Conservation (phyloP, 2,888 invertebrate species). For the Harmothoe impar region DNA sequence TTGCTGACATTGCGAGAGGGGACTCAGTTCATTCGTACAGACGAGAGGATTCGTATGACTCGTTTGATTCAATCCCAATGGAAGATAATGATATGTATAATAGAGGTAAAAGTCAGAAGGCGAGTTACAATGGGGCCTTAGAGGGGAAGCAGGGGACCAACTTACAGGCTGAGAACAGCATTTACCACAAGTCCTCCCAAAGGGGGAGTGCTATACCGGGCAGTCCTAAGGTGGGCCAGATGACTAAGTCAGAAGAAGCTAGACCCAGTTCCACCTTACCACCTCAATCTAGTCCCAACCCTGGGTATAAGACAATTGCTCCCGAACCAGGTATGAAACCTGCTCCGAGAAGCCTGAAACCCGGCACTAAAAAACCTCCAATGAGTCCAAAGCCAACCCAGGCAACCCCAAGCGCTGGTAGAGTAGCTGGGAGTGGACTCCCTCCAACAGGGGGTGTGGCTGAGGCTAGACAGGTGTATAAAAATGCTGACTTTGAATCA, state of each 20-base stretch:
- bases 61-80: neutral
- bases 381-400: neutral
- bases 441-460: neutral
- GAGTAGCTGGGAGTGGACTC: neutral
- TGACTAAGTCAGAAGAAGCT: neutral
- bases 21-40: neutral
- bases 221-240: neutral
- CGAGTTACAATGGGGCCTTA: neutral
- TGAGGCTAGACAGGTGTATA: slow-evolving; percentile 2
- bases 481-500: neutral
- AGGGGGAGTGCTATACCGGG: neutral
- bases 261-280: neutral
- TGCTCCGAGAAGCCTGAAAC: neutral
- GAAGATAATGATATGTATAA: neutral
- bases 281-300: neutral
- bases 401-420: neutral
- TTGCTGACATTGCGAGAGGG: neutral
- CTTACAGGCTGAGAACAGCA: neutral
- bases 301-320: neutral
- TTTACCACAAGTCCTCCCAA: neutral
- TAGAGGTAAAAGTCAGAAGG: neutral
- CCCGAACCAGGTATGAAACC: neutral
- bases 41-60: neutral
- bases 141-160: neutral
- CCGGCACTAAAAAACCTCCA: neutral